Base-by-base conservation (phyloP, 2,888 invertebrate species). In the Hydroisotoma schaefferi region DNA sequence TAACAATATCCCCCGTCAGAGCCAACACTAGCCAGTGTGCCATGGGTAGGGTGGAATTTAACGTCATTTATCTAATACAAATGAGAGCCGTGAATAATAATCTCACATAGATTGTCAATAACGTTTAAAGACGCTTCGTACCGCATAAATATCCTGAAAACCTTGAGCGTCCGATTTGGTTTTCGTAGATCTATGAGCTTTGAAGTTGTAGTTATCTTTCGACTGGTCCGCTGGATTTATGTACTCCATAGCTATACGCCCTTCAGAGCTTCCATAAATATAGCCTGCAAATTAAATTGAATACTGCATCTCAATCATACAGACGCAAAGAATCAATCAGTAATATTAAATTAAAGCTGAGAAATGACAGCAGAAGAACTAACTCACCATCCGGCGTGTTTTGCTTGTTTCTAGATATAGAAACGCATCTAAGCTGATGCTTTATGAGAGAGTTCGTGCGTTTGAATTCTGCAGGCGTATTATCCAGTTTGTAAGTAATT, bases 131-230 rank as follows among this genome's bases (percentile, higher is more conserved):
- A n/a, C n/a, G 79, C 4, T 53, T 23, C 57, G 75, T 74, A 83
- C 83, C 33, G 83, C 81, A 76, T 79, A 84, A 43, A 84, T 81
- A 71, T 85, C 87, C 78, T 95, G 94, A 76, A 83, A 89, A 15
- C 87, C 88, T 73, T 84, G 85, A 0, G 86, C n/a, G n/a, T n/a
- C n/a, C n/a, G n/a, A n/a, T n/a, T n/a, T 82, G 0, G 87, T 83
- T 29, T 90, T 92, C 74, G 92, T 90, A 53, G 91, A 88, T 26
- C 99, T 85, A 77, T 99, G 99, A 77, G 99, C 99, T 80, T 99
- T 99, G 79, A 99, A 99, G 1, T 99, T 99, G 78, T 99, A 99
- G 80, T 97, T 98, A 76, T 99, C 98, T 77, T 98, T 98, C 4
- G 97, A n/a, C n/a, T n/a, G 93, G 80, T 90, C 94, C 37, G 85